Evolutionary conservation across 2,113 vertebrate genomes (phyloP).

Genomic region (Clarias magur): DNA sequence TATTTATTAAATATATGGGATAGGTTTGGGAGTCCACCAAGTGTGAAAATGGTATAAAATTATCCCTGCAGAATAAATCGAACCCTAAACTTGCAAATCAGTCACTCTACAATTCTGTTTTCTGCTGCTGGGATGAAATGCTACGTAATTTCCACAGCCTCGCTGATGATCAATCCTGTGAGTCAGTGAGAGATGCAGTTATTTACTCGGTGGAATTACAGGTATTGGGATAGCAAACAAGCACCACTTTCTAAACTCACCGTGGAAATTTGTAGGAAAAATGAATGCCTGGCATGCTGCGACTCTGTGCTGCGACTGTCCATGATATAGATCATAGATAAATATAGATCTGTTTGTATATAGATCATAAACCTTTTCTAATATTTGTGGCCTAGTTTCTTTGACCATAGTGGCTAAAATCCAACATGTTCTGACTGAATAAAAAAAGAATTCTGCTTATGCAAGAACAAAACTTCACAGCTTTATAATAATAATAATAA

Average conservation of each 20-base stretch:
- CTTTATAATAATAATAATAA: too few species aligned
- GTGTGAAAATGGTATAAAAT: neutral
- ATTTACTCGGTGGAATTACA: neutral
- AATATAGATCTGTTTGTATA: too few species aligned
- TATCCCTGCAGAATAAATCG: neutral
- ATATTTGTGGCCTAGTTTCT: too few species aligned
- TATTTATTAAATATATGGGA: neutral
- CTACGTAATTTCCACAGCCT: neutral
- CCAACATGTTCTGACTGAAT: too few species aligned
- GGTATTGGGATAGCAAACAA: neutral
- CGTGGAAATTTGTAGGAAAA: neutral
- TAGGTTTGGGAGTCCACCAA: neutral
- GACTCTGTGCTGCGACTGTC: too few species aligned
- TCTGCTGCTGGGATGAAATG: conserved; percentile 1
- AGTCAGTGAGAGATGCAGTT: conserved; percentile 4
- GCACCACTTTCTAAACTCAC: neutral
- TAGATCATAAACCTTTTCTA: neutral
- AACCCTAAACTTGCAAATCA: neutral
- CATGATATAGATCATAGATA: too few species aligned
- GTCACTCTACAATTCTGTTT: neutral
- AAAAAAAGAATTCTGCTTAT: too few species aligned
- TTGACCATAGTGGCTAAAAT: too few species aligned
- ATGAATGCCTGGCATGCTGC: neutral
- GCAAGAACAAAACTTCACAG: too few species aligned
- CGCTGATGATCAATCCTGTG: neutral